Conservation (phyloP, 37 sponge, comb jelly and placozoan genomes). For the Chondrilla cf. caribensis region DNA sequence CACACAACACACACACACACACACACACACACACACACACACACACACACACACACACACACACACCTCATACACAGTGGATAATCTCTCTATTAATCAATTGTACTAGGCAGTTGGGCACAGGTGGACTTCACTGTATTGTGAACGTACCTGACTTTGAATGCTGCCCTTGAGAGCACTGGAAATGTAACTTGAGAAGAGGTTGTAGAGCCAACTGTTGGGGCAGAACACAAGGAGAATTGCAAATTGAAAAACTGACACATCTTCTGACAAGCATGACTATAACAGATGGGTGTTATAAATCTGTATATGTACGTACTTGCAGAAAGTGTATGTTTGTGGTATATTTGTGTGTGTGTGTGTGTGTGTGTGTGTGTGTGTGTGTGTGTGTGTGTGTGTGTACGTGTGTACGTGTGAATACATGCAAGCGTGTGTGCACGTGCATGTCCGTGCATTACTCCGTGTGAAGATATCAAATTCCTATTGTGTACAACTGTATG, state of each 20-base stretch:
- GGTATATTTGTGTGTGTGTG: conserved; percentile 22
- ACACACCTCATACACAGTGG: too few species aligned
- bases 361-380: conserved; percentile 13
- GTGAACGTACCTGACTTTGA: conserved; percentile 56
- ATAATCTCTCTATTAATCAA: too few species aligned
- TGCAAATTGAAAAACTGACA: too few species aligned
- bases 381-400: conserved; percentile 4
- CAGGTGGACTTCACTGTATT: too few species aligned
- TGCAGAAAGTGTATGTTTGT: conserved; percentile 4
- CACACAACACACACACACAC: too few species aligned
- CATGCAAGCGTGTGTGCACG: not conserved
- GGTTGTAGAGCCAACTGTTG: conserved; percentile 85
- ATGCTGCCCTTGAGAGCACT: conserved; percentile 63
- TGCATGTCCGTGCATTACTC: too few species aligned
- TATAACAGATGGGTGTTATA: too few species aligned
- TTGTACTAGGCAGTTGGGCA: too few species aligned
- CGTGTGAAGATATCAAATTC: too few species aligned
- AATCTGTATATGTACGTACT: not conserved
- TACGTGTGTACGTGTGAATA: not conserved
- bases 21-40: too few species aligned
- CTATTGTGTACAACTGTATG: not conserved
- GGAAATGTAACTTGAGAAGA: conserved; percentile 67
- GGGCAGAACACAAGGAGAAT: not conserved
- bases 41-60: too few species aligned
- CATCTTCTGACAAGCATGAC: too few species aligned